Evolutionary conservation across 2,797 vertebrate species (phyloP).

Genomic region (Euphonia xanthogaster): DNA sequence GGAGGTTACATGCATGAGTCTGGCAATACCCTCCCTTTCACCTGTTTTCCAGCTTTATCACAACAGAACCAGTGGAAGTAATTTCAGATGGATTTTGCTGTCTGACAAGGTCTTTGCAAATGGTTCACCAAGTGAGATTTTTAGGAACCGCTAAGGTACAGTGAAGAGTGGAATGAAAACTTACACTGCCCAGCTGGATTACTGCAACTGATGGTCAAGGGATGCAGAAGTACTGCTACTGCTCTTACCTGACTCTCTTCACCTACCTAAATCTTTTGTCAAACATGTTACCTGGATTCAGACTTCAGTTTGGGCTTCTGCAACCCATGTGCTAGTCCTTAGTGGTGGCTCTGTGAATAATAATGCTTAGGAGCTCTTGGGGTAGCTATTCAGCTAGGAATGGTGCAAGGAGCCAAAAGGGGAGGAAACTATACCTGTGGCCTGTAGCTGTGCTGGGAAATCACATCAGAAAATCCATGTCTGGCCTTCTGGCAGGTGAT

Average conservation of each 20-base stretch:
- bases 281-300: neutral
- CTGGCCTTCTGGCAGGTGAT: neutral
- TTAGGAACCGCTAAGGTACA: rapidly evolving
- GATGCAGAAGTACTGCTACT: neutral
- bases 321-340: neutral
- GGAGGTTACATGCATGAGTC: neutral
- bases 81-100: neutral
- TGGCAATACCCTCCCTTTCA: neutral
- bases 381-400: neutral
- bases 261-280: neutral
- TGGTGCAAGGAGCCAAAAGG: no score
- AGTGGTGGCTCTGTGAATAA: neutral
- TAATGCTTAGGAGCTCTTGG: neutral
- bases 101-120: neutral
- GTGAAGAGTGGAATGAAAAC: neutral
- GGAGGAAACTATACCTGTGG: neutral
- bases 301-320: neutral
- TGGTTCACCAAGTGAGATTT: neutral
- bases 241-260: neutral
- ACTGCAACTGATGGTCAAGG: neutral
- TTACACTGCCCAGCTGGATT: neutral
- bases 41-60: neutral
- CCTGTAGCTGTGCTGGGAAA: neutral
- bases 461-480: neutral
- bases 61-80: neutral